Evolutionary conservation across 1,140 invertebrate species (phyloP).

Genomic region (Neuroterus valhalla): DNA sequence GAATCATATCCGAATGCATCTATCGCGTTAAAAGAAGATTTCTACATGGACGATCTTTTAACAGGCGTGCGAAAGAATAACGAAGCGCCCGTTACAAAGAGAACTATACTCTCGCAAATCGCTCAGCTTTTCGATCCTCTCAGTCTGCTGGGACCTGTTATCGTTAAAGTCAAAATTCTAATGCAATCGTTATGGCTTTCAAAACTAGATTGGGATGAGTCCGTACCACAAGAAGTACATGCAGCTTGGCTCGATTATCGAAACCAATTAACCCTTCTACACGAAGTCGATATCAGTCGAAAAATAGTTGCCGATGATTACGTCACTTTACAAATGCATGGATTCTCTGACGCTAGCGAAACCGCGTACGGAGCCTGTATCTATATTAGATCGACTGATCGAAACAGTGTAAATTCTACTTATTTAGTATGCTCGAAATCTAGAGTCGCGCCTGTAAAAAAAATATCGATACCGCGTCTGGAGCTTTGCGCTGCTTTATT

Average conservation of each 20-base stretch:
- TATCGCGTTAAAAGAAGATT: conserved; percentile 43
- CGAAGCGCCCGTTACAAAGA: conserved; percentile 40
- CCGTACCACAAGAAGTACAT: neutral
- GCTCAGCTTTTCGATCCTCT: conserved; percentile 50
- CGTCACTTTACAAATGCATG: conserved; percentile 29
- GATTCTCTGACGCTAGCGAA: conserved; percentile 40
- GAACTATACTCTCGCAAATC: conserved; percentile 40
- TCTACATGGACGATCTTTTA: too few relatives aligned
- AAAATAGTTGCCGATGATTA: neutral
- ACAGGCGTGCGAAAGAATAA: conserved; percentile 39
- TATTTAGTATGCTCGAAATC: conserved; percentile 31
- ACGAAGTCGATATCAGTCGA: conserved; percentile 5
- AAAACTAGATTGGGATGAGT: conserved; percentile 36
- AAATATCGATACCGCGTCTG: conserved; percentile 11
- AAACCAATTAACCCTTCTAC: neutral
- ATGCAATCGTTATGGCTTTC: conserved; percentile 59
- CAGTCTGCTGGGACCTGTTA: conserved; percentile 53
- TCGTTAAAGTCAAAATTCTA: conserved; percentile 56
- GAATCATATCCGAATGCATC: conserved; percentile 38
- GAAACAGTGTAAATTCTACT: neutral
- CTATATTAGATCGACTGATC: conserved; percentile 15
- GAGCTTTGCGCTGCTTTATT: conserved; percentile 24
- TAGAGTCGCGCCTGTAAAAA: conserved; percentile 2
- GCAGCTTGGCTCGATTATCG: conserved; percentile 12
- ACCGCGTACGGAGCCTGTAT: conserved; percentile 35